Evolutionary conservation across 1,140 invertebrate genomes (phyloP), one percentile per base, ranked within the genome.

Genomic region (Bilobella aurantiaca): DNA sequence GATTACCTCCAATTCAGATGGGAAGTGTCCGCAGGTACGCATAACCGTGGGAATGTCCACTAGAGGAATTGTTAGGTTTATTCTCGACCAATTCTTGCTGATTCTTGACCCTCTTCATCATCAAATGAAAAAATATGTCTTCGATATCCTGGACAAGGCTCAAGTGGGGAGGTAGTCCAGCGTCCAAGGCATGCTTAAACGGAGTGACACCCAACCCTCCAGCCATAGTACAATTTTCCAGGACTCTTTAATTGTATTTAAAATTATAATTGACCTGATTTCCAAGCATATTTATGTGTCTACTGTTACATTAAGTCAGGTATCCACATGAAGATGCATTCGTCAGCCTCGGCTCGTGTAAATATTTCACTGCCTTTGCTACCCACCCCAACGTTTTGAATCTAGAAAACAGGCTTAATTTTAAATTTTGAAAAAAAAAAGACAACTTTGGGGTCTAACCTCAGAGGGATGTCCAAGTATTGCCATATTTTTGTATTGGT

Each of bases 21-120:
- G 86, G 75, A 85, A 89, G 76, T 81, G 88, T 62, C 87, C 87
- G 72, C 87, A 78, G n/a, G 85, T 84, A 67, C 86, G 77, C 81
- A 88, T 84, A 0, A 89, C 75, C 77, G 85, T 85, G 14, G 87
- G 84, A 58, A 89, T 76, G 70, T 87, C 84, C 28, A 81, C 78
- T 3, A 86, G 76, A 1, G 79, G 78, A 21, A 89, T 83, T 59
- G 76, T 79, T 28, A 83, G 80, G 1, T 79, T 79, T 5, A 87
- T 80, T 18, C n/a, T 76, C 74, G 62, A 85, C 75, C 57, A 79
- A 78, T 1, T 80, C 78, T 49, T 80, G 82, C 0, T 82, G 83
- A 73, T 85, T 82, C 37, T 87, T 82, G 16, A 84, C 85, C 75
- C 87, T 84, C 68, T 85, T 83, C 62, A 82, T 76, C 25, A 88